Evolutionary conservation across 1,140 invertebrate genomes (phyloP).

Genomic region (Neodiprion lecontei): DNA sequence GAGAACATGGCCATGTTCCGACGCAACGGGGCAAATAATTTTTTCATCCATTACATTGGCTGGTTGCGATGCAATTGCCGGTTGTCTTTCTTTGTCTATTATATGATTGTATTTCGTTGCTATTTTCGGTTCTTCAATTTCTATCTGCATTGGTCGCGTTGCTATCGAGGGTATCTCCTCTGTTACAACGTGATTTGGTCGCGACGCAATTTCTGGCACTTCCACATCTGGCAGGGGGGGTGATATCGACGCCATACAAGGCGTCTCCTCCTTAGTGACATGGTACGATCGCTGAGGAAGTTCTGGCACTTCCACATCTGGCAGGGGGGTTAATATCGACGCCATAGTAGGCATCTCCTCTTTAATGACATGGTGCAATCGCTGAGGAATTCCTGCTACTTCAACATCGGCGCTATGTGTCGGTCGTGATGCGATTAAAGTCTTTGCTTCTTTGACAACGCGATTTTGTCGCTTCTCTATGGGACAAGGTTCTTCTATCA

Average conservation of each 20-base stretch:
- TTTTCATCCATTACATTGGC: no score
- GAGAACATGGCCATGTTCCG: neutral
- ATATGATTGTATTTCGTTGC: neutral
- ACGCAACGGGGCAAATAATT: neutral
- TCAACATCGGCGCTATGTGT: neutral
- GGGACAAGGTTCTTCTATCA: conserved; percentile 50
- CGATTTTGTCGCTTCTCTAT: conserved; percentile 29
- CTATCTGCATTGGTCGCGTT: neutral
- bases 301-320: neutral
- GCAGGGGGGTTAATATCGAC: no score
- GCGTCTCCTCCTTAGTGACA: no score
- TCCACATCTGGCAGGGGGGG: neutral
- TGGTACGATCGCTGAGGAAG: neutral
- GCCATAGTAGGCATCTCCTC: no score
- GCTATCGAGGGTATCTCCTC: neutral
- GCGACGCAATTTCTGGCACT: conserved; percentile 1
- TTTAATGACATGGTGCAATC: neutral
- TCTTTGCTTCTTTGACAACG: neutral
- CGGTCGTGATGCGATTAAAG: neutral
- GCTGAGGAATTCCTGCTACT: neutral
- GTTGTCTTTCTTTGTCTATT: no score
- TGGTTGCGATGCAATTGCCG: no score
- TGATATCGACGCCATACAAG: no score
- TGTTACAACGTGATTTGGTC: neutral
- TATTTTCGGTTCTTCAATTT: neutral